phyloP scores from a whole-genome alignment of 2,113 vertebrate species.

The Lepus timidus region DNA sequence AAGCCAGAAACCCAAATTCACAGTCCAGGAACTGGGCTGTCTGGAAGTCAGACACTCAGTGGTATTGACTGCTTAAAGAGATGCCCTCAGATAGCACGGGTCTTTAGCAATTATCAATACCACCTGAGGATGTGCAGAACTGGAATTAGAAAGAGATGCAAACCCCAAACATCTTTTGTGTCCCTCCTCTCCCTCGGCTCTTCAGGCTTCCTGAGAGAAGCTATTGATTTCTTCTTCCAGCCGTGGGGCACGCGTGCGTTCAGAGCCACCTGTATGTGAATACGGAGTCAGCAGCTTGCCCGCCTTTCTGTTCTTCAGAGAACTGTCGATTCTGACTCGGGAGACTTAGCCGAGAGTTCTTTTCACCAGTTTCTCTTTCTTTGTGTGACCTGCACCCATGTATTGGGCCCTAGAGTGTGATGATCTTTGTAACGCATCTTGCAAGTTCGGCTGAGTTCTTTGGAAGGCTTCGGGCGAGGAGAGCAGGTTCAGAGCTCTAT shows the following conservation, averaged over 20 bases:
- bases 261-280: slow-evolving; percentile 81
- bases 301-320: slow-evolving; percentile 47
- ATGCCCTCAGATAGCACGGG: slow-evolving; percentile 4
- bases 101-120: slow-evolving; percentile 53
- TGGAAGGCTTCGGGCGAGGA: slow-evolving; percentile 67
- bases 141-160: slow-evolving; percentile 65
- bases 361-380: slow-evolving; percentile 27
- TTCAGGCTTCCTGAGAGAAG: slow-evolving; percentile 30
- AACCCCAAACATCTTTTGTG: slow-evolving; percentile 47
- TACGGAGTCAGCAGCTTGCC: slow-evolving; percentile 36
- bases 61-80: background rate
- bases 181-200: background rate
- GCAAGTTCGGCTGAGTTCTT: slow-evolving; percentile 54
- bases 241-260: slow-evolving; percentile 64
- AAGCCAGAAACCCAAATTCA: slow-evolving; percentile 20
- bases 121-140: slow-evolving; percentile 50
- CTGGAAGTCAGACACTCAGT: slow-evolving; percentile 23
- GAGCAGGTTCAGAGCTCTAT: slow-evolving; percentile 78
- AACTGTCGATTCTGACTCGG: slow-evolving; percentile 70
- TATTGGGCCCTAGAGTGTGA: slow-evolving; percentile 50
- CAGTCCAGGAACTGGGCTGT: background rate
- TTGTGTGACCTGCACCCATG: slow-evolving; percentile 8
- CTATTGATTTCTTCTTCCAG: slow-evolving; percentile 82
- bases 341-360: slow-evolving; percentile 64
- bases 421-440: slow-evolving; percentile 58